Conservation (phyloP, 1,140 invertebrate genomes). For the Nasonia vitripennis region DNA sequence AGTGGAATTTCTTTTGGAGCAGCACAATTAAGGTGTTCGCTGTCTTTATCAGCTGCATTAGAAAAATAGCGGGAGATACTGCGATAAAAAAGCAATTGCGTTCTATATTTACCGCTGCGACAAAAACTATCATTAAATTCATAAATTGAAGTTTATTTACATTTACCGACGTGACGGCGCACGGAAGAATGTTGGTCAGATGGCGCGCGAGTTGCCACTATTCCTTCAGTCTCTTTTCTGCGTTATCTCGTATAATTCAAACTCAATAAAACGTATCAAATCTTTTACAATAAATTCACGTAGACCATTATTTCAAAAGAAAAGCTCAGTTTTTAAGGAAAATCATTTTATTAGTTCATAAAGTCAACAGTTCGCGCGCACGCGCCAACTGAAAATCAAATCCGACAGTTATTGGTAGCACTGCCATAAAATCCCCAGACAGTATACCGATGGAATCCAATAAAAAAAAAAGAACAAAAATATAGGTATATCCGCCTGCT, state of each 20-base stretch:
- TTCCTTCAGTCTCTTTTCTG: no score
- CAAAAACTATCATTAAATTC: not conserved
- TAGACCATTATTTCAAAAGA: no score
- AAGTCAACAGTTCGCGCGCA: no score
- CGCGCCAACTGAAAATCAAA: not conserved
- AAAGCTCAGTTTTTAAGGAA: no score
- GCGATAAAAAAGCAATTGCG: not conserved
- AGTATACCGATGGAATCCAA: no score
- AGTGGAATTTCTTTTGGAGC: not conserved
- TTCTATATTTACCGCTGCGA: not conserved
- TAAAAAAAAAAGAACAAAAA: not conserved
- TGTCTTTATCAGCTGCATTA: not conserved
- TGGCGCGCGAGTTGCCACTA: not conserved
- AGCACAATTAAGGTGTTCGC: not conserved
- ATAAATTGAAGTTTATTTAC: not conserved
- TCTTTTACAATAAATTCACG: no score
- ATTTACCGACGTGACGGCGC: not conserved
- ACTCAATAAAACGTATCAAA: no score
- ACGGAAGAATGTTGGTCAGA: not conserved
- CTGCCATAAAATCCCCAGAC: not conserved
- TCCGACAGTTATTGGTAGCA: not conserved
- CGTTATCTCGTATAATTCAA: no score
- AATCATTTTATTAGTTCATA: no score
- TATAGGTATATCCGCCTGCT: slow-evolving; percentile 1
- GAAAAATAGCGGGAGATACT: not conserved